Percentiles rank a stretch among this genome's conserved stretches.
These are phyloP conservation scores for Carollia perspicillata DNA, from an alignment of 2,113 vertebrate species.

Conservation along the genomic window DNA sequence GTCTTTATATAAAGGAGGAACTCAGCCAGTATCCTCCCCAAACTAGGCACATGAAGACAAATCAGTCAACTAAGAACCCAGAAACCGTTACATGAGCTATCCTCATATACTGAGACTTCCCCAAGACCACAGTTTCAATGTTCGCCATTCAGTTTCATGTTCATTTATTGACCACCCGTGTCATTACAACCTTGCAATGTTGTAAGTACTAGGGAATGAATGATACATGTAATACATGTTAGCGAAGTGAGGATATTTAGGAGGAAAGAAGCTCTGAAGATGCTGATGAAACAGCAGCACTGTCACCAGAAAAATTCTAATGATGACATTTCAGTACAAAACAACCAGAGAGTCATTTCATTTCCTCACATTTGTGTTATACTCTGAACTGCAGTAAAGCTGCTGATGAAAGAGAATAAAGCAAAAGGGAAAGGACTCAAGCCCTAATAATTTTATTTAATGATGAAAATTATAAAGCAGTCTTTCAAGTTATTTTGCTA, in stretches of 20 bases:
- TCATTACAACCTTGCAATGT: neutral
- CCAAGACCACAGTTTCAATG: neutral
- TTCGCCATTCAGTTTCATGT: neutral
- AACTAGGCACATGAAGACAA: neutral
- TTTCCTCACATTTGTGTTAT: neutral
- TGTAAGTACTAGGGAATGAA: neutral
- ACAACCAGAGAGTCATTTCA: neutral
- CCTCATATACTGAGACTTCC: neutral
- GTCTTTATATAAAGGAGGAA: neutral
- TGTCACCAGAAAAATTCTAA: neutral
- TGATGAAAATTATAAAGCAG: slow-evolving; percentile 42
- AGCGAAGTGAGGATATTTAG: neutral
- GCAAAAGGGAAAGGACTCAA: neutral
- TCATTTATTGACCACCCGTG: neutral
- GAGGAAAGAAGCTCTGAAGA: neutral
- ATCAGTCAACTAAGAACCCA: neutral
- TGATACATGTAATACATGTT: neutral
- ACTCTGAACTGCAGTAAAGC: neutral
- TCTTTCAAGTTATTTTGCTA: slow-evolving; percentile 66
- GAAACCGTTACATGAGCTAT: no score
- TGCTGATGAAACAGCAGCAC: neutral
- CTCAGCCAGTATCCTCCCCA: neutral
- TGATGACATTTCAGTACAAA: neutral
- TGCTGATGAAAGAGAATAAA: neutral
- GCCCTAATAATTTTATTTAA: slow-evolving; percentile 38